Conservation (phyloP, 1,140 invertebrate genomes). For the Hylyphantes graminicola region DNA sequence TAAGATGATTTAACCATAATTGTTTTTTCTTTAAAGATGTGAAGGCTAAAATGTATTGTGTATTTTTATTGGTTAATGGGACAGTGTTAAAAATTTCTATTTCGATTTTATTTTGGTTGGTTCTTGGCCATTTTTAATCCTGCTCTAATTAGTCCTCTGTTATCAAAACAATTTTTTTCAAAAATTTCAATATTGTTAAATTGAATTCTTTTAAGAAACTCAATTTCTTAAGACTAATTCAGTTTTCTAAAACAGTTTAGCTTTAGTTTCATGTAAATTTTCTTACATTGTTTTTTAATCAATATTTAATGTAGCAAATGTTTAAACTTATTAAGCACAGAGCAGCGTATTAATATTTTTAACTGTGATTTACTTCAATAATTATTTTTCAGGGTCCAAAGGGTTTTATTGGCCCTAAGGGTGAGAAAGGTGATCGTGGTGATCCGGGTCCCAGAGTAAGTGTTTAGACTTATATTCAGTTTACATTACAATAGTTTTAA, state of each 20-base stretch:
- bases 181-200: background rate
- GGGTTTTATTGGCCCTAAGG: slow-evolving; percentile 58
- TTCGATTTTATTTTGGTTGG: background rate
- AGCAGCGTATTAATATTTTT: slow-evolving; percentile 18
- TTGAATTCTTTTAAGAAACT: background rate
- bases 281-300: background rate
- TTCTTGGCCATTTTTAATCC: slow-evolving; percentile 74
- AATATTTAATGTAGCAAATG: background rate
- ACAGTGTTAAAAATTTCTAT: background rate
- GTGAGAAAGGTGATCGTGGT: slow-evolving; percentile 67
- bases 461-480: background rate
- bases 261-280: slow-evolving; percentile 1
- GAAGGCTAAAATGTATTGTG: background rate
- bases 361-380: slow-evolving; percentile 3
- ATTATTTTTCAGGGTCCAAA: slow-evolving; percentile 45
- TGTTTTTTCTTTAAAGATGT: background rate
- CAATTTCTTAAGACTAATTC: slow-evolving; percentile 22
- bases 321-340: slow-evolving; percentile 62
- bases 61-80: background rate
- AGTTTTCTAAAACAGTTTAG: slow-evolving; percentile 2
- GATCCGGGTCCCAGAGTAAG: slow-evolving; percentile 71
- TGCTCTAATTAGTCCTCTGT: background rate
- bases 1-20: slow-evolving; percentile 67
- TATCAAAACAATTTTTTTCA: background rate
- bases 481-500: background rate